phyloP scores from a whole-genome alignment of 1,140 invertebrate genomes.

The Euwallacea fornicatus region DNA sequence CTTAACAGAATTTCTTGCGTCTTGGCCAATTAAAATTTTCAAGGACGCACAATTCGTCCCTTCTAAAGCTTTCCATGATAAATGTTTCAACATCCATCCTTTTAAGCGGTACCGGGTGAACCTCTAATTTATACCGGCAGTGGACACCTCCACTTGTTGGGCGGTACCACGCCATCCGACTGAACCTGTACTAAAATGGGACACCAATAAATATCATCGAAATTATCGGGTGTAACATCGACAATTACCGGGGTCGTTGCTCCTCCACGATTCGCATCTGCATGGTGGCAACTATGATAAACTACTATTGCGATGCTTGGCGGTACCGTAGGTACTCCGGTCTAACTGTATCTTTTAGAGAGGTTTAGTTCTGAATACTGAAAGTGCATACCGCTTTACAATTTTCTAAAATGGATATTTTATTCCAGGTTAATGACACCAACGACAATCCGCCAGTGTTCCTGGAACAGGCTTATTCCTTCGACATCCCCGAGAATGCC shows the following conservation, averaged over 20 bases:
- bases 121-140: no score
- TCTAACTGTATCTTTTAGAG: conserved; percentile 13
- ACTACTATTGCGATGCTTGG: conserved; percentile 19
- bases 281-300: conserved; percentile 33
- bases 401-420: background rate
- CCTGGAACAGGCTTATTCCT: conserved; percentile 79
- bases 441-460: conserved; percentile 95
- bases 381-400: conserved; percentile 14
- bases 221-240: conserved; percentile 37
- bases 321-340: background rate
- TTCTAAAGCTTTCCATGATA: no score
- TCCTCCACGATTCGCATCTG: conserved; percentile 32
- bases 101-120: no score
- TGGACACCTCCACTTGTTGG: no score
- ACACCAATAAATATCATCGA: conserved; percentile 28
- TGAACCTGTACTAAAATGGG: conserved; percentile 27
- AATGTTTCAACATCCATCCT: no score
- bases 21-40: no score
- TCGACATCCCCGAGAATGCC: conserved; percentile 86
- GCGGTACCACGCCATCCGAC: background rate
- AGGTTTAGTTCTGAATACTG: background rate
- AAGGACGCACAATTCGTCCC: no score
- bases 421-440: conserved; percentile 80
- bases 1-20: no score
- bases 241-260: conserved; percentile 39